These are phyloP conservation scores for Hemistola chrysoprasaria DNA, from an alignment of 2,888 invertebrate species.

Conservation along the genomic window DNA sequence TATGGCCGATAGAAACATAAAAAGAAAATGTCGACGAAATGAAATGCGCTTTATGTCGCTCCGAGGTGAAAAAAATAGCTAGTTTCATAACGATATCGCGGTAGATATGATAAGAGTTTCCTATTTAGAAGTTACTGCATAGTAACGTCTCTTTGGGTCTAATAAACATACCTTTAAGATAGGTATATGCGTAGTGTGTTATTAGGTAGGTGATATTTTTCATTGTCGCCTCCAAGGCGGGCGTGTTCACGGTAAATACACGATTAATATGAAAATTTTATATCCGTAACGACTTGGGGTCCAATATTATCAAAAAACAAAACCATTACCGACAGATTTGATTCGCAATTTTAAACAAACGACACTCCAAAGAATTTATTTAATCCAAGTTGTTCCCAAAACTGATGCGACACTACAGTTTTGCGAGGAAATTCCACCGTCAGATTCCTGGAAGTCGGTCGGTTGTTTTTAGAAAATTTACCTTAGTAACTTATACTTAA, in stretches of 20 bases:
- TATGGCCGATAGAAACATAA: slow-evolving; percentile 53
- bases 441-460: slow-evolving; percentile 39
- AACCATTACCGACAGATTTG: slow-evolving; percentile 48
- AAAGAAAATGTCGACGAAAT: slow-evolving; percentile 46
- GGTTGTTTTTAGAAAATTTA: slow-evolving; percentile 49
- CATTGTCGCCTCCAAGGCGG: slow-evolving; percentile 20
- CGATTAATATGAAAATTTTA: slow-evolving; percentile 32
- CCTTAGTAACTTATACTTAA: slow-evolving; percentile 43
- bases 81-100: not conserved
- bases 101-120: not conserved
- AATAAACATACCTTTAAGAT: no score
- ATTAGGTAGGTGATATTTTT: not conserved
- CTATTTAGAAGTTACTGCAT: slow-evolving; percentile 1
- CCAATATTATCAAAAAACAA: slow-evolving; percentile 45
- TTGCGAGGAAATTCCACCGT: slow-evolving; percentile 62
- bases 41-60: slow-evolving; percentile 19
- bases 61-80: not conserved
- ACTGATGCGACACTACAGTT: slow-evolving; percentile 66
- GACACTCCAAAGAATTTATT: slow-evolving; percentile 60
- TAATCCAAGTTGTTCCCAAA: slow-evolving; percentile 69
- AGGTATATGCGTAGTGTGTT: no score
- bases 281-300: slow-evolving; percentile 32
- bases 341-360: slow-evolving; percentile 58
- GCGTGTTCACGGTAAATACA: slow-evolving; percentile 15
- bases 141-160: no score